Evolutionary conservation across 2,113 vertebrate genomes (phyloP).

Genomic region (Cinclus cinclus): DNA sequence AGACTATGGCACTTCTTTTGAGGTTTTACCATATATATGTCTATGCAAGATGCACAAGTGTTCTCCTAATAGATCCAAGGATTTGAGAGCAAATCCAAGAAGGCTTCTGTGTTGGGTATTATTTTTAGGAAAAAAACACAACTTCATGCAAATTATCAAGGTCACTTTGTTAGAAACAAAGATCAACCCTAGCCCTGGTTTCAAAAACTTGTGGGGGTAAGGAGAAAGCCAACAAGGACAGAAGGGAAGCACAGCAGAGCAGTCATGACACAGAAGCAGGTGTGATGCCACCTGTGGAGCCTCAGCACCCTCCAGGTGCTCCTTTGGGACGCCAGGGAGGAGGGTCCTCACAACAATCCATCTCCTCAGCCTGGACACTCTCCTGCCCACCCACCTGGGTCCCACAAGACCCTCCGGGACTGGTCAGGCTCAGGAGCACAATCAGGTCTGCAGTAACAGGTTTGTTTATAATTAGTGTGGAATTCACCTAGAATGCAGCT

Average conservation of each 20-base stretch:
- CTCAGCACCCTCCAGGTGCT: accelerated
- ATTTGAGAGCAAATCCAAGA: neutral
- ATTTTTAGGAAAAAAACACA: neutral
- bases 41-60: neutral
- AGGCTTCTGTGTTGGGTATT: neutral
- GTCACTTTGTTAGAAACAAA: neutral
- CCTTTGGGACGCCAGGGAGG: neutral
- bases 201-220: neutral
- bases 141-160: neutral
- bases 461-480: neutral
- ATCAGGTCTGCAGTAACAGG: neutral
- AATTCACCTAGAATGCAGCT: neutral
- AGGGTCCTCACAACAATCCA: neutral
- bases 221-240: neutral
- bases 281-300: neutral
- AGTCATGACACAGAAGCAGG: accelerated
- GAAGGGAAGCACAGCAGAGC: neutral
- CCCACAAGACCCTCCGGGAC: neutral
- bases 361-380: neutral
- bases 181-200: neutral
- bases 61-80: neutral
- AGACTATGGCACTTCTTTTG: neutral
- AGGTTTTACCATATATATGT: neutral
- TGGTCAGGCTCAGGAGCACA: accelerated
- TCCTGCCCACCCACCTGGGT: neutral